Evolutionary conservation across 2,888 invertebrate genomes (phyloP), one percentile per base, ranked within the genome.

Genomic region (Dynastes hyllus): DNA sequence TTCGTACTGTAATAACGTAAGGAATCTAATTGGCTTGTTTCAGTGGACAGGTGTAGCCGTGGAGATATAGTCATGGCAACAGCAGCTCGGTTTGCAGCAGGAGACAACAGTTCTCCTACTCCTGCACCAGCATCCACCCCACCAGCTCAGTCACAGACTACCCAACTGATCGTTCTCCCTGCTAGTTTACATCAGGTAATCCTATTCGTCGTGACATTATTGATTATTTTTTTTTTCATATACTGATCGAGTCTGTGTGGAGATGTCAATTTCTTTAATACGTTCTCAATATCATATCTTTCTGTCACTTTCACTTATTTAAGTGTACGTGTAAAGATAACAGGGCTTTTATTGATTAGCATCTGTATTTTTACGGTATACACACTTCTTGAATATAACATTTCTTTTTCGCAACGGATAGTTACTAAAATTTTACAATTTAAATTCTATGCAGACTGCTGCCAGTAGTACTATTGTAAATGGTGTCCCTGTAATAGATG

Each of bases 21-120:
- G 77, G 51, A 58, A 16, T 77, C 40, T 51, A 58, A 82, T 83
- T 81, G 82, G 77, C 84, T 86, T 85, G 85, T 88, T 88, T 80
- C 87, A 88, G 88, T 86, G 86, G 86, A 85, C 84, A 86, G 87
- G 86, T 86, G 88, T 88, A 88, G 87, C 87, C 88, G 87, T 87
- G 88, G 89, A 86, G 87, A 88, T 87, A 86, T 81, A 84, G 85
- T 86, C 89, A 89, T 89, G 89, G 89, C 88, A 92, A 92, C 81
- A 90, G 91, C 89, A 91, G 92, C 86, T 91, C 92, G 76, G 90
- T 92, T 80, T 90, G 92, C 86, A 91, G 91, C 87, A 91, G 89
- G 58, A 85, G 89, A 69, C 91, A 91, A 87, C 90, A 91, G 86
- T 85, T 88, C 87, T 86, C 88, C 88, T 85, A 89, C 87, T 82